These are phyloP conservation scores for Anticlea derivata DNA, from an alignment of 2,888 invertebrate genomes.

Conservation along the genomic window DNA sequence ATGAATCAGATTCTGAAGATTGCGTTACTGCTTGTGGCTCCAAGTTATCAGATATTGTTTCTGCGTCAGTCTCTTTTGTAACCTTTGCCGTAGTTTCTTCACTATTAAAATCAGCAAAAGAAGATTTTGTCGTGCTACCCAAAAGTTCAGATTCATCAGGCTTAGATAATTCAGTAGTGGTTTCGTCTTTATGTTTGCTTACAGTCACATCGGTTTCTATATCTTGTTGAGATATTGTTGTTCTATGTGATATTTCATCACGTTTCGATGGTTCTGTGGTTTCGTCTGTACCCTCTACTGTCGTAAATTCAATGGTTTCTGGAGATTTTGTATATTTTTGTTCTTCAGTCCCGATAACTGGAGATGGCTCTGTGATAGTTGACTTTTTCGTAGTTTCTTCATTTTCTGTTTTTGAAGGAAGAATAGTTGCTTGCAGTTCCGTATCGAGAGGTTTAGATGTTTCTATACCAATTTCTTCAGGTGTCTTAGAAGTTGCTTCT, in stretches of 20 bases:
- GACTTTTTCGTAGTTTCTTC: conserved; percentile 8
- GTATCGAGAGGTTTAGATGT: conserved; percentile 5
- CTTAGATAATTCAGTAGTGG: conserved; percentile 11
- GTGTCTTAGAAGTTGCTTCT: conserved; percentile 8
- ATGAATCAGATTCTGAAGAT: conserved; percentile 3
- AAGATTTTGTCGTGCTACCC: conserved; percentile 8
- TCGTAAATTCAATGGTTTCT: conserved; percentile 3
- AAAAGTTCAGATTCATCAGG: not conserved
- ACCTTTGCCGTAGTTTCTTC: conserved; percentile 5
- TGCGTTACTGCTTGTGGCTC: conserved; percentile 4
- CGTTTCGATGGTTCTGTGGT: conserved; percentile 2
- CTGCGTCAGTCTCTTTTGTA: not conserved
- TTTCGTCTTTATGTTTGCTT: conserved; percentile 5
- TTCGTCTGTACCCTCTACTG: conserved; percentile 9
- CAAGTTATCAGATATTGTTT: conserved; percentile 2
- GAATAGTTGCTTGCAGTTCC: conserved; percentile 8
- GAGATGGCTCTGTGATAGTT: conserved; percentile 11
- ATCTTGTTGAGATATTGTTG: conserved; percentile 8
- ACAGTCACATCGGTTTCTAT: conserved; percentile 4
- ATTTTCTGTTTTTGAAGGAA: conserved; percentile 8
- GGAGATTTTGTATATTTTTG: conserved; percentile 7
- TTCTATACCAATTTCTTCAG: conserved; percentile 10
- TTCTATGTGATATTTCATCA: conserved; percentile 4
- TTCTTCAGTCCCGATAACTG: conserved; percentile 1
- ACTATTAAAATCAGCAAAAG: not conserved